Evolutionary conservation across 2,888 invertebrate genomes (phyloP).

Genomic region (Ommatoiulus sabulosus): DNA sequence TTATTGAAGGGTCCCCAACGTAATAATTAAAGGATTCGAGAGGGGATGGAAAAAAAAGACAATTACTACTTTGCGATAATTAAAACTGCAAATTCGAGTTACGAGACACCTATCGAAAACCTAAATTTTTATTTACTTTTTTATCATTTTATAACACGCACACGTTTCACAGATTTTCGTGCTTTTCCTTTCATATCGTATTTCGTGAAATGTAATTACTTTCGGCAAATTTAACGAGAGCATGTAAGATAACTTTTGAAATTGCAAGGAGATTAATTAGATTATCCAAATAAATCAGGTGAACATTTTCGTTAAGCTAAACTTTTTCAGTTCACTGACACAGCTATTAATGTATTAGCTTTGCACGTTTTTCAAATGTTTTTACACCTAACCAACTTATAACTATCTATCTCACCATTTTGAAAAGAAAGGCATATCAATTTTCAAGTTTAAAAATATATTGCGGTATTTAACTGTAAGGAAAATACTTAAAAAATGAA

Average conservation of each 20-base stretch:
- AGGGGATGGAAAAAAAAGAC: background rate
- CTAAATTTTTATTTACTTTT: background rate
- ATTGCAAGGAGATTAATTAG: background rate
- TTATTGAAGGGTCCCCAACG: background rate
- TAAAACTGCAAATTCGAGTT: background rate
- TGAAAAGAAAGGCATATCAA: background rate
- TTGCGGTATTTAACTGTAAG: no score
- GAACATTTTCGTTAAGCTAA: background rate
- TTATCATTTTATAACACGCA: background rate
- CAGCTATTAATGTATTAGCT: no score
- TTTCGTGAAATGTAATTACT: constrained; percentile 2
- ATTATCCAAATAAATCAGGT: background rate
- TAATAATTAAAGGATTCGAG: background rate
- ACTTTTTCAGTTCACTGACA: background rate
- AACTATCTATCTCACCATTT: background rate
- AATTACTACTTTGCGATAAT: constrained; percentile 9
- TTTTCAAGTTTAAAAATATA: background rate
- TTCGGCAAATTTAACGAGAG: background rate
- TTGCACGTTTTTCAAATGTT: no score
- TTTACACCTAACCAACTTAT: no score
- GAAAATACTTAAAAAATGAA: no score
- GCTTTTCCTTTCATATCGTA: background rate
- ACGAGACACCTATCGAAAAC: background rate
- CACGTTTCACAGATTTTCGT: background rate
- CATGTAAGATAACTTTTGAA: background rate